These are phyloP conservation scores for Zootoca vivipara DNA, from an alignment of 2,113 vertebrate genomes.

Conservation along the genomic window DNA sequence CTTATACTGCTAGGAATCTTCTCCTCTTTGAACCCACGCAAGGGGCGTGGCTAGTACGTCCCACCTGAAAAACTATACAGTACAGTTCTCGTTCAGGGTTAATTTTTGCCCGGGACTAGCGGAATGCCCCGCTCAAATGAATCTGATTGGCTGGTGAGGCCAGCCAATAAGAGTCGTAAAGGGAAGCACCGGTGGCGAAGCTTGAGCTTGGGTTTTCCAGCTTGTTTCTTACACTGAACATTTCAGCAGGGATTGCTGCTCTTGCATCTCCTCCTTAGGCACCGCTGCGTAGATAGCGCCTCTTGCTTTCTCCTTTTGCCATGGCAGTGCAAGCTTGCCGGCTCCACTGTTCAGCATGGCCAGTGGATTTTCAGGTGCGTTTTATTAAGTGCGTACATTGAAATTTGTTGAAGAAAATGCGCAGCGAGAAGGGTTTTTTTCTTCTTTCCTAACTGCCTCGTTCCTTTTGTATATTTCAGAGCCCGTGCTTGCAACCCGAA, in stretches of 20 bases:
- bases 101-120: background rate
- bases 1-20: background rate
- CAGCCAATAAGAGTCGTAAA: constrained; percentile 9
- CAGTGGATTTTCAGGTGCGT: constrained; percentile 68
- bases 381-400: too few relatives aligned
- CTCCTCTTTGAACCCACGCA: background rate
- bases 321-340: constrained; percentile 51
- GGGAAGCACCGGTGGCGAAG: background rate
- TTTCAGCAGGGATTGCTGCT: background rate
- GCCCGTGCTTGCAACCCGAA: constrained; percentile 66
- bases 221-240: background rate
- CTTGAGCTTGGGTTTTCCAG: background rate
- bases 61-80: too few relatives aligned
- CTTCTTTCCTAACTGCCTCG: rapidly evolving
- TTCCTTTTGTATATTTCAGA: constrained; percentile 56
- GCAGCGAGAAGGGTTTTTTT: too few relatives aligned
- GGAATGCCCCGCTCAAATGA: background rate
- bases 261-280: background rate
- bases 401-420: too few relatives aligned
- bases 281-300: background rate
- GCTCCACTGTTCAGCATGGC: constrained; percentile 31
- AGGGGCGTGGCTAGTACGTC: background rate
- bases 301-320: background rate
- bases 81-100: too few relatives aligned
- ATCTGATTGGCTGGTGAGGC: constrained; percentile 56